Base-by-base conservation (phyloP, 2,888 invertebrate species). In the Mesorhabditis sp. region DNA sequence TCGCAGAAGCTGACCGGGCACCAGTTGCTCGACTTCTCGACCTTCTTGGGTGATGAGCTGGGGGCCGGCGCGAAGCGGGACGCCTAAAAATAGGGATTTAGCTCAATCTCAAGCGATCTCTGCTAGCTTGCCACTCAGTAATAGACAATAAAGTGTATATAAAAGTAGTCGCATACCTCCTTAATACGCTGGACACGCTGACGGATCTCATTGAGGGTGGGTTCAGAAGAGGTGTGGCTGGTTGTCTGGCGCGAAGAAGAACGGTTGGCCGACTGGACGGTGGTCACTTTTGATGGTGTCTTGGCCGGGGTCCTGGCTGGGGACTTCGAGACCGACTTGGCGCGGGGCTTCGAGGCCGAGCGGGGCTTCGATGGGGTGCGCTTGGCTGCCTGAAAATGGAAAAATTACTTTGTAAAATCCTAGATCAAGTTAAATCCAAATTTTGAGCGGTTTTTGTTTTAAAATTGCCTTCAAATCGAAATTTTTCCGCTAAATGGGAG, bases 241-340 rank as follows among this genome's bases (percentile, higher is more conserved):
- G 58, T 10, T 10, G 58, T 50, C n/a, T 50, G 58, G 10, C n/a
- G 58, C 10, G 58, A 13, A 50, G 10, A n/a, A 50, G 58, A 50
- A 50, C 58, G 58, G 58, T n/a, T 50, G 58, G 58, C 58, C n/a
- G 58, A 50, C 10, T n/a, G 58, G n/a, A n/a, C 58, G 10, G 58
- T 10, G 58, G 58, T 50, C 58, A 50, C 58, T 50, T 50, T 50
- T 50, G 58, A 10, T n/a, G 58, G 58, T 13, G 58, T 50, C n/a
- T 50, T 50, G 58, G 58, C 58, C 58, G 58, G 58, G n/a, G 58
- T 50, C 58, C n/a, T 50, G 7, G 58, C 58, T 50, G 58, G 58
- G n/a, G 58, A 13, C 58, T 50, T 50, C 2, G 58, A 10, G 10
- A n/a, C 10, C 7, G 58, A 13, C 58, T 50, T 50, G 7, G 58